Base-by-base conservation (phyloP, 2,113 vertebrate genomes). In the Misgurnus anguillicaudatus region DNA sequence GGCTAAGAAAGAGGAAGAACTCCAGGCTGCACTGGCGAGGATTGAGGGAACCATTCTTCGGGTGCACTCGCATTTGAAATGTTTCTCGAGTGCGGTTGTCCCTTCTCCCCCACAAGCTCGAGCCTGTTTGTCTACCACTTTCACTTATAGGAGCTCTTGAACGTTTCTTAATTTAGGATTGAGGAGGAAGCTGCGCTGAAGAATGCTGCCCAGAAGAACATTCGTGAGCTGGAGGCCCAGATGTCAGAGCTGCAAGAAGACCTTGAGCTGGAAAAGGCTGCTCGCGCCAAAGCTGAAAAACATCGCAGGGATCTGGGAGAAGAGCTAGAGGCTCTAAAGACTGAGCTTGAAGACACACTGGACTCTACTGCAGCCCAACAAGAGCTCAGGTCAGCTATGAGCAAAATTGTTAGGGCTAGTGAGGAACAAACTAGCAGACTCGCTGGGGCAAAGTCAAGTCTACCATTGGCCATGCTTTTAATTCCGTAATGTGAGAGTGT, bases 1-100 rank as follows among this genome's bases (percentile, higher is more conserved):
- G 67, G 95, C 95, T 69, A 99, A 98, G 90, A 99, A 99, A 58
- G 98, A 99, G 85, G 97, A 99, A 84, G 98, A 99, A 73, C 92
- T 99, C 3, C 95, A 94, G 39, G 92, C 94, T 5, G 95, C 97
- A 4, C 89, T 98, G 84, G 93, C 95, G 89, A 96, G 95, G 98
- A n/a, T n/a, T 97, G 77, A 89, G 80, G 1, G 58, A 75, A 13
- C 16, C 9, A 8, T 63, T 67, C 48, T 67, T 31, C 7, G 55
- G 47, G 24, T 1, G 24, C 24, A 1, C 24, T 2, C 24, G 3
- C 24, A 31, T 31, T n/a, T n/a, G n/a, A n/a, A n/a, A n/a, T n/a
- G n/a, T n/a, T 31, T 31, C 24, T 31, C 24, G 24, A 31, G 3
- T 31, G 24, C 24, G 3, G 24, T 31, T 31, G 24, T 31, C 24